Conservation (phyloP, 2,113 vertebrate species). For the Prietella phreatophila region DNA sequence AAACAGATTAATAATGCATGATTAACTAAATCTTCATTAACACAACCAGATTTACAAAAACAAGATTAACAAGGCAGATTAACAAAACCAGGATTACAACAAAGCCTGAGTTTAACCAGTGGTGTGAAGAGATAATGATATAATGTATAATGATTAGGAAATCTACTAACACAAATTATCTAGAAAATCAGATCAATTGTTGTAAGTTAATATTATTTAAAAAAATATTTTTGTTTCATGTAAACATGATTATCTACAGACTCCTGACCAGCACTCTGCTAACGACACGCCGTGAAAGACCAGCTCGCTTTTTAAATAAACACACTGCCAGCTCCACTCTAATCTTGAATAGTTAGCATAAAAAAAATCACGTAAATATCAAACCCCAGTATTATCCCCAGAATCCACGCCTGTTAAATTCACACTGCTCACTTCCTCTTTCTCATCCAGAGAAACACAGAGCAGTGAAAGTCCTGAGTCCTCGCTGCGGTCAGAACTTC, state of each 20-base stretch:
- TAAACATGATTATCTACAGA: not conserved
- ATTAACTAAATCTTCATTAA: not conserved
- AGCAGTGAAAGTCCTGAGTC: not conserved
- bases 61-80: not conserved
- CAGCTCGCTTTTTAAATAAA: not conserved
- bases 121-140: not conserved
- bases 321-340: not conserved
- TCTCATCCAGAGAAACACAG: not conserved
- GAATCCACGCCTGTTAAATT: not conserved
- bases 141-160: not conserved
- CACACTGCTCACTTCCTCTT: not conserved
- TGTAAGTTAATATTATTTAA: not conserved
- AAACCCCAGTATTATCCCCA: not conserved
- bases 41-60: not conserved
- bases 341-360: not conserved
- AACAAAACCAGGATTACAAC: not conserved
- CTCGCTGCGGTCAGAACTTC: constrained; percentile 2
- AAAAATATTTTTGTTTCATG: no score
- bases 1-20: no score
- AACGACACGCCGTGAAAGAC: not conserved
- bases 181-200: no score
- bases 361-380: no score
- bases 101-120: not conserved
- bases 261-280: not conserved
- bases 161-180: not conserved